Evolutionary conservation across 2,888 invertebrate species (phyloP).

Genomic region (Oscheius sp.): DNA sequence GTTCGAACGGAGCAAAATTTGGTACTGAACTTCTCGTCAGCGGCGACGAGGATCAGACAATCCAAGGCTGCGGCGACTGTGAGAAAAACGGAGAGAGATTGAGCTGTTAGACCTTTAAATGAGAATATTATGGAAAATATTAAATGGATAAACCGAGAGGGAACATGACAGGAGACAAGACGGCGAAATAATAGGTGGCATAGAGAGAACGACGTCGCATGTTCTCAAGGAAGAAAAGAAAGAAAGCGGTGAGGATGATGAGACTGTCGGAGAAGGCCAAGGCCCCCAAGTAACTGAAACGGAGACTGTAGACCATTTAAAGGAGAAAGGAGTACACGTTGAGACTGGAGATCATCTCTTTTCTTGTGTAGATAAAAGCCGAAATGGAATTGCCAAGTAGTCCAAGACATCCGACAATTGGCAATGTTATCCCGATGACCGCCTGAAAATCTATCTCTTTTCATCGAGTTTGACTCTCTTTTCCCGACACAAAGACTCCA

Average conservation of each 20-base stretch:
- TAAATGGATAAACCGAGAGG: constrained; percentile 56
- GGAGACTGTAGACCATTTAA: neutral
- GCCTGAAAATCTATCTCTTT: constrained; percentile 44
- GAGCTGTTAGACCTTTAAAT: constrained; percentile 51
- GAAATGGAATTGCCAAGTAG: constrained; percentile 67
- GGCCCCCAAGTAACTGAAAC: constrained; percentile 65
- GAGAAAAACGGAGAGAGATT: constrained; percentile 64
- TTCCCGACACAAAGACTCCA: no score
- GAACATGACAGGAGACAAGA: constrained; percentile 67
- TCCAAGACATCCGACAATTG: constrained; percentile 68
- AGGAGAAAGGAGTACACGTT: constrained; percentile 57
- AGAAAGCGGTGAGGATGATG: constrained; percentile 69
- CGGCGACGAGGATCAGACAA: constrained; percentile 65
- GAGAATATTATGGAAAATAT: neutral
- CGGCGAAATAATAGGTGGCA: constrained; percentile 64
- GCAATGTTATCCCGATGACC: constrained; percentile 68
- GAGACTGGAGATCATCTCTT: constrained; percentile 67
- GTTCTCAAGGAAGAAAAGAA: constrained; percentile 69
- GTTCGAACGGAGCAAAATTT: constrained; percentile 62
- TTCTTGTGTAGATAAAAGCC: constrained; percentile 67
- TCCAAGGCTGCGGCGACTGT: constrained; percentile 69
- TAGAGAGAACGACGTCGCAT: constrained; percentile 64
- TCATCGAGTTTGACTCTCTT: neutral
- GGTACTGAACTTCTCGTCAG: constrained; percentile 51
- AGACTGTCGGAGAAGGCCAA: constrained; percentile 64